These are phyloP conservation scores for Stegostoma tigrinum DNA, from an alignment of 2,113 vertebrate genomes.

Conservation along the genomic window DNA sequence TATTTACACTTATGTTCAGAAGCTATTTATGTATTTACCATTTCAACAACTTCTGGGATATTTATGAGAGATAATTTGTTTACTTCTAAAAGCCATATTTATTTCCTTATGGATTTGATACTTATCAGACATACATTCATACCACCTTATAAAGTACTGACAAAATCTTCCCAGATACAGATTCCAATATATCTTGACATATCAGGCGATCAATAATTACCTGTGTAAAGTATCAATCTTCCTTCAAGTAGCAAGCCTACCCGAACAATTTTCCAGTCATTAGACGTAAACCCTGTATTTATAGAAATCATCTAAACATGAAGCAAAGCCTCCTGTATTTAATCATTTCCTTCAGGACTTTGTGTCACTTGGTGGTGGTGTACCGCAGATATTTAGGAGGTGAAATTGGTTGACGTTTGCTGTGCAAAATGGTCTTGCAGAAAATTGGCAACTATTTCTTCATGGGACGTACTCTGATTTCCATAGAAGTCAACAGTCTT, in stretches of 20 bases:
- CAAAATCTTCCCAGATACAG: neutral
- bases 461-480: neutral
- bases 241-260: neutral
- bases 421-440: neutral
- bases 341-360: neutral
- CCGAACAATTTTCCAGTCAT: conserved; percentile 15
- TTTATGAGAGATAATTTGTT: neutral
- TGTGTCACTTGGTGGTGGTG: neutral
- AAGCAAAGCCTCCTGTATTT: neutral
- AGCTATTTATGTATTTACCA: neutral
- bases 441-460: neutral
- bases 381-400: neutral
- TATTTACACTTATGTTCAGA: neutral
- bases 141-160: neutral
- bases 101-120: neutral
- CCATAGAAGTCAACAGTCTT: neutral
- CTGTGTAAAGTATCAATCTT: neutral
- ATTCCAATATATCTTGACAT: neutral
- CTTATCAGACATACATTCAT: neutral
- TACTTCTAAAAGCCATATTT: neutral
- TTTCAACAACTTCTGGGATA: neutral
- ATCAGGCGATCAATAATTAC: neutral
- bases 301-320: neutral
- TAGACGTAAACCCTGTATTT: neutral
- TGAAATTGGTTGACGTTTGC: too few species aligned